phyloP scores from a whole-genome alignment of 2,113 vertebrate species.

The Sceloporus tristichus region DNA sequence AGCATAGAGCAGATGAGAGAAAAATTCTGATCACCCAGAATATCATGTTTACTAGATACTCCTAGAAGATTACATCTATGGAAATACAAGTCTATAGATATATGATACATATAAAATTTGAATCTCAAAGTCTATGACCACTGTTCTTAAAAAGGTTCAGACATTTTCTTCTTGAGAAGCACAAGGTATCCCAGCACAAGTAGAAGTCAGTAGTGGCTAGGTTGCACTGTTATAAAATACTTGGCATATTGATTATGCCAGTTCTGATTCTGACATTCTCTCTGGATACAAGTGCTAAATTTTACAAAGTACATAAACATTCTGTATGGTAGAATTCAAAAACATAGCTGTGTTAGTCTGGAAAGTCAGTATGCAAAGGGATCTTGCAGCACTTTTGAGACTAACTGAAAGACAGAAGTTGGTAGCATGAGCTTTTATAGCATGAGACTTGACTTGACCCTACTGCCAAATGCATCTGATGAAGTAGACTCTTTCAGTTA shows the following conservation, averaged over 20 bases:
- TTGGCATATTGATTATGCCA: neutral
- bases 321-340: too few relatives aligned
- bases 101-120: neutral
- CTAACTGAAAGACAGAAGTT: too few relatives aligned
- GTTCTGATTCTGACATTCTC: neutral
- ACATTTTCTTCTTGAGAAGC: neutral
- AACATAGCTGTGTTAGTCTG: too few relatives aligned
- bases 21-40: neutral
- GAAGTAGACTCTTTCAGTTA: too few relatives aligned
- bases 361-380: too few relatives aligned
- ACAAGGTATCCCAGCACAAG: neutral
- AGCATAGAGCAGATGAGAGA: neutral
- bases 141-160: neutral
- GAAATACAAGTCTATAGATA: neutral
- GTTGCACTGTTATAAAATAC: neutral
- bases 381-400: too few relatives aligned
- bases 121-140: neutral
- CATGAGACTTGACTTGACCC: too few relatives aligned
- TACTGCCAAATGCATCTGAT: too few relatives aligned
- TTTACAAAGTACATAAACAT: slow-evolving; percentile 16
- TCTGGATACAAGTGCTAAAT: neutral
- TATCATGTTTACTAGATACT: neutral
- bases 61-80: neutral
- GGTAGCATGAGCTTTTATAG: too few relatives aligned
- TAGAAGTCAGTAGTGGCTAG: neutral